Base-by-base conservation (phyloP, 2,797 vertebrate genomes). In the Potorous gilbertii region DNA sequence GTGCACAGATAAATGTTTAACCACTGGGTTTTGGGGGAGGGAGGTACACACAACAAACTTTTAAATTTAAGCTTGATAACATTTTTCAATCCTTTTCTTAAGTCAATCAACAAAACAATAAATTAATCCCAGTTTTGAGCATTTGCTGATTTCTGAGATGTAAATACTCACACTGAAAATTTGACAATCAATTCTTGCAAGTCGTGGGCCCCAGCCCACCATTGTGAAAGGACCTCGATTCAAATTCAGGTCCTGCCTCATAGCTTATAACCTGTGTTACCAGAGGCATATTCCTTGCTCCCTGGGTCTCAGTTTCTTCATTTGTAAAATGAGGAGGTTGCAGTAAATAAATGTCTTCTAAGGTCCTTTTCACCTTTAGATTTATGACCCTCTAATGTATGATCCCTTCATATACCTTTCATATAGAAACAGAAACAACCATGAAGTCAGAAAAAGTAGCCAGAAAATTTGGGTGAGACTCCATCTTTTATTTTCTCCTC, bases 401-500 rank as follows among this genome's bases (percentile, higher is more conserved):
- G 74, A 81, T 81, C 40, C 40, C 21, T 74, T 74, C 62, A 46
- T 81, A 46, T 11, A 21, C 18, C 40, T 46, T 24, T 81, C 74
- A 24, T 46, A 24, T 81, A 81, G n/a, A 24, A 81, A 46, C 6
- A 27, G 24, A 81, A 24, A 18, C 62, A 66, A n/a, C 62, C 14
- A 74, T 5, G 6, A 1, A 28, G 74, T 21, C 13, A 10, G 46
- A 55, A 92, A 13, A 1, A 16, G 21, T 24, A 54, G 29, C 8
- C 90, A 0, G 0, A 0, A 0, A 14, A 24, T n/a, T 24, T 52
- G 3, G 0, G 13, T n/a, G 4, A 6, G 3, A 11, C 16, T 27
- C 6, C 89, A 1, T 62, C 90, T 96, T 91, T n/a, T 87, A 14
- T 14, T 57, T 90, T 95, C 94, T 95, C 92, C 93, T 95, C 96